A percentile compares a stretch with the other conserved stretches of the same genome.
Conservation (phyloP, 1,140 invertebrate genomes). For the Halyomorpha halys region DNA sequence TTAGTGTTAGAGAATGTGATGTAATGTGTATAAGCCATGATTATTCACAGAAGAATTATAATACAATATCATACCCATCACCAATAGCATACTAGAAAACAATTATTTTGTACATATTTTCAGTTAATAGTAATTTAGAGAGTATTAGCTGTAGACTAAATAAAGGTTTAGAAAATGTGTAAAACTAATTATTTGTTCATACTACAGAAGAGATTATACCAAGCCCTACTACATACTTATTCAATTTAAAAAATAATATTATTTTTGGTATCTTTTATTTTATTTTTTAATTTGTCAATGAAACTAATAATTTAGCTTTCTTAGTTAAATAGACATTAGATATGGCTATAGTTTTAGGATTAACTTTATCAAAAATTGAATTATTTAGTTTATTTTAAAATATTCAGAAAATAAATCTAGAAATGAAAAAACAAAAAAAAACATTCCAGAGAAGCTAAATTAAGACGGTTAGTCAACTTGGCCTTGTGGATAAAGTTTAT, state of each 20-base stretch:
- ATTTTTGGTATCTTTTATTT: neutral
- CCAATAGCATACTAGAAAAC: conserved; percentile 12
- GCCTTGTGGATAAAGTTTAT: conserved; percentile 23
- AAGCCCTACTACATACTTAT: neutral
- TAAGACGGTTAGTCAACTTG: conserved; percentile 25
- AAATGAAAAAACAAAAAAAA: conserved; percentile 5
- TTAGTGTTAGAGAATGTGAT: conserved; percentile 1
- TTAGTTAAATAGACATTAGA: neutral
- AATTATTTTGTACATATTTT: conserved; percentile 18
- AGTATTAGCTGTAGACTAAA: conserved; percentile 4
- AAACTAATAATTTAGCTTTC: no score
- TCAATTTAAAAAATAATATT: conserved; percentile 1
- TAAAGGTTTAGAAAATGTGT: conserved; percentile 12
- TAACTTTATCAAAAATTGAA: neutral
- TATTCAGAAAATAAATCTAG: neutral
- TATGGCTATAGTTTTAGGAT: neutral
- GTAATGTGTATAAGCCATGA: conserved; percentile 18
- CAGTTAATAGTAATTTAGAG: neutral
- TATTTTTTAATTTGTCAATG: no score
- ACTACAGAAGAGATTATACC: conserved; percentile 19
- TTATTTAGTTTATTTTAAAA: neutral
- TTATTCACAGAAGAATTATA: conserved; percentile 18
- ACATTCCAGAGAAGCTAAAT: neutral
- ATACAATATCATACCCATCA: conserved; percentile 15
- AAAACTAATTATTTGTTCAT: conserved; percentile 1